These are phyloP conservation scores for Micromesistius poutassou DNA, from an alignment of 2,797 vertebrate genomes.

Conservation along the genomic window DNA sequence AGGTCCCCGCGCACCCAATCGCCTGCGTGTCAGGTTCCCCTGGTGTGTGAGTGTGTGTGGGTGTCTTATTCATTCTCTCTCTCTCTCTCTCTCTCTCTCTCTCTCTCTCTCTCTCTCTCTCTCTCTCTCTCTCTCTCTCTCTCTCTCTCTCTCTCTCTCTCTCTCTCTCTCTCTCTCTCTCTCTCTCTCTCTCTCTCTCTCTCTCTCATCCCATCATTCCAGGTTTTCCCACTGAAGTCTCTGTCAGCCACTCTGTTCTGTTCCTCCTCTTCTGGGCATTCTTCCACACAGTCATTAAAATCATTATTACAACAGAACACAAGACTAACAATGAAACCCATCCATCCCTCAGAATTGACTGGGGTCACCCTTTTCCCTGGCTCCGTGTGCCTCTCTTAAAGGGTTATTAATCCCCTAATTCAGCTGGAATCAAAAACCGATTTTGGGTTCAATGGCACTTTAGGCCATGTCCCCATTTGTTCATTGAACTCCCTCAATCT, in stretches of 20 bases:
- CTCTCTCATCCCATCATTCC: too few species aligned
- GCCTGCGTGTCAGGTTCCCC: neutral
- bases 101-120: neutral
- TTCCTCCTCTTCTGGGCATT: too few species aligned
- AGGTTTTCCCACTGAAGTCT: too few species aligned
- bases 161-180: too few species aligned
- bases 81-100: neutral
- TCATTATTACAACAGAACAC: neutral
- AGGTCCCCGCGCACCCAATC: conserved; percentile 2
- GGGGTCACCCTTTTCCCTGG: neutral
- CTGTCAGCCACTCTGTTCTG: too few species aligned
- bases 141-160: too few species aligned
- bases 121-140: too few species aligned
- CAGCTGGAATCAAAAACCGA: neutral
- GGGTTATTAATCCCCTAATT: neutral
- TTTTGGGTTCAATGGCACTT: neutral
- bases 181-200: too few species aligned
- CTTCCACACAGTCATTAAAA: too few species aligned
- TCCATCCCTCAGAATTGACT: neutral
- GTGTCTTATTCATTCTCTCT: neutral
- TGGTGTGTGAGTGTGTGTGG: neutral
- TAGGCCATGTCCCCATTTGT: neutral
- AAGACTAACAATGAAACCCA: neutral
- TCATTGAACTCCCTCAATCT: neutral
- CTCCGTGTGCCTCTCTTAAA: neutral